A percentile compares a stretch with the other conserved stretches of the same genome.
phyloP scores from a whole-genome alignment of 2,888 invertebrate genomes.

The Gibbula magus region DNA sequence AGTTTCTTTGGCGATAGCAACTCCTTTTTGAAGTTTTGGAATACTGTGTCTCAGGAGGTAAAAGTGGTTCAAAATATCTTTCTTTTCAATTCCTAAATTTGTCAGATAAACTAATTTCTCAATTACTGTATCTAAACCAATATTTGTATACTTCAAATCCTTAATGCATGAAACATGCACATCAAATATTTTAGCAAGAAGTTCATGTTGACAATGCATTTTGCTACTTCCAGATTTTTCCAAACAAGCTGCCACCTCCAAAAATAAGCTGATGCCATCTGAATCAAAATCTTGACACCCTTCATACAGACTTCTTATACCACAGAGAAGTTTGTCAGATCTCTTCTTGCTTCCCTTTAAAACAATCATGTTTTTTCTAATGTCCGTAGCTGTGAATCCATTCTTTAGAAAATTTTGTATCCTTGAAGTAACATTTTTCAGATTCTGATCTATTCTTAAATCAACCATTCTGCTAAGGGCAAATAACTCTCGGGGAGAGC shows the following conservation, averaged over 20 bases:
- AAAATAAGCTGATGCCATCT: too few species aligned
- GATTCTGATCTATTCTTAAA: too few species aligned
- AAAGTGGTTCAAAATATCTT: constrained; percentile 35
- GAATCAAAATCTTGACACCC: too few species aligned
- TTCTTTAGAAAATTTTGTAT: background rate
- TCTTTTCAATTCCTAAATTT: constrained; percentile 11
- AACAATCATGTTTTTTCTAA: constrained; percentile 13
- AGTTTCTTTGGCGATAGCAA: constrained; percentile 15
- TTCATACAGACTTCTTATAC: background rate
- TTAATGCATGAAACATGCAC: constrained; percentile 22
- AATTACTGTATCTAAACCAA: background rate
- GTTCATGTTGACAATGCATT: background rate
- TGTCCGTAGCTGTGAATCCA: constrained; percentile 26
- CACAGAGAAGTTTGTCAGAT: background rate
- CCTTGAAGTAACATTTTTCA: background rate
- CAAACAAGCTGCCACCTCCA: too few species aligned
- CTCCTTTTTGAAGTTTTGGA: background rate
- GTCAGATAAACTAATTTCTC: constrained; percentile 32
- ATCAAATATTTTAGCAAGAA: constrained; percentile 30
- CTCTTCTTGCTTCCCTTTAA: constrained; percentile 14
- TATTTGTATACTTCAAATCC: constrained; percentile 27
- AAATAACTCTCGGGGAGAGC: background rate
- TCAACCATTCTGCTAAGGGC: too few species aligned
- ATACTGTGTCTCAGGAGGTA: constrained; percentile 32
- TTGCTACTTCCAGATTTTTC: background rate